These are phyloP conservation scores for Frieseomelitta varia DNA, from an alignment of 1,140 invertebrate genomes.

Conservation along the genomic window DNA sequence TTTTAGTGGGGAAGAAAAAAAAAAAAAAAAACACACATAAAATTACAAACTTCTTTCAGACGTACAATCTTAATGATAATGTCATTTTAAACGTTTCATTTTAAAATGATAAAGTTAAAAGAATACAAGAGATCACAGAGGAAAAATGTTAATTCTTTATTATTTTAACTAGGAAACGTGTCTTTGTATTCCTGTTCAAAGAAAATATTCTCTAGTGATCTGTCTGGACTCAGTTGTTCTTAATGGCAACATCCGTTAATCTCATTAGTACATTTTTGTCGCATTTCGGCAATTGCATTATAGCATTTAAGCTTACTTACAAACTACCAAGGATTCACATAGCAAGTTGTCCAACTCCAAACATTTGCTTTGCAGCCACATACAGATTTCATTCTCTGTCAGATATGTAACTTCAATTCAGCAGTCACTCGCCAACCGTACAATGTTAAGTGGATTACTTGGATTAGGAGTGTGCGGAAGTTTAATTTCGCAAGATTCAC, in stretches of 20 bases:
- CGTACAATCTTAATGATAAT: neutral
- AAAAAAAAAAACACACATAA: no score
- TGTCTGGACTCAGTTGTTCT: neutral
- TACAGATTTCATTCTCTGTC: no score
- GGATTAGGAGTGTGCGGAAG: no score
- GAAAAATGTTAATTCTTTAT: neutral
- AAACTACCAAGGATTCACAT: neutral
- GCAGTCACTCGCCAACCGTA: neutral
- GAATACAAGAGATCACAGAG: neutral
- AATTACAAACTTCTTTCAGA: neutral
- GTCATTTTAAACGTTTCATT: neutral
- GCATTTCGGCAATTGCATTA: neutral
- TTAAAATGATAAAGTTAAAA: neutral
- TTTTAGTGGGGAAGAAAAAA: neutral
- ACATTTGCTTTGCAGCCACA: neutral
- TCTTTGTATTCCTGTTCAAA: neutral
- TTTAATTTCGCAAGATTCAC: neutral
- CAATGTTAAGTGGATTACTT: neutral
- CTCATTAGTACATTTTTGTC: slow-evolving; percentile 3
- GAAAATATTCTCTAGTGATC: neutral
- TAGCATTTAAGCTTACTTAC: slow-evolving; percentile 1
- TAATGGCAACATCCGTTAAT: neutral
- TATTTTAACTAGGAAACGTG: neutral
- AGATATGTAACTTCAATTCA: slow-evolving; percentile 7
- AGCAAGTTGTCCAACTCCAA: neutral